Percentiles rank a stretch among this genome's conserved stretches.
Conservation (phyloP, 2,888 invertebrate species). For the Catocala fraxini region DNA sequence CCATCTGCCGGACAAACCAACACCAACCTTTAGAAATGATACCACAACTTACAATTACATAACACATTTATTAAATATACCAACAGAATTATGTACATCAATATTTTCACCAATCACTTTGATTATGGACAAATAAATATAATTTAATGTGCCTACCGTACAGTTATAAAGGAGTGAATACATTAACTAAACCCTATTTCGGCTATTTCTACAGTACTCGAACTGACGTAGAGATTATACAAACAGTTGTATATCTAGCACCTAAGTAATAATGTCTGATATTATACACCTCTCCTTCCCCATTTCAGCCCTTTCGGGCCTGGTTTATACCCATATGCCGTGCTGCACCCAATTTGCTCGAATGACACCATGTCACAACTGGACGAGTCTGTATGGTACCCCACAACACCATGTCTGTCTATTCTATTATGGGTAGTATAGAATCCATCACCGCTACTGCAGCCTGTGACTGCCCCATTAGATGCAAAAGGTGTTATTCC, state of each 20-base stretch:
- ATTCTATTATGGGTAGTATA: background rate
- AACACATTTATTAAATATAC: slow-evolving; percentile 39
- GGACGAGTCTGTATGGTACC: background rate
- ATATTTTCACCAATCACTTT: slow-evolving; percentile 2
- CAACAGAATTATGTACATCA: slow-evolving; percentile 35
- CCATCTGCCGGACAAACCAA: slow-evolving; percentile 68
- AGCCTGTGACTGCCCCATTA: background rate
- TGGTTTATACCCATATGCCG: slow-evolving; percentile 29
- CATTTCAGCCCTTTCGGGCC: slow-evolving; percentile 40
- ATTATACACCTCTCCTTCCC: slow-evolving; percentile 37
- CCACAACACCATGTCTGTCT: background rate
- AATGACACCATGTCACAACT: slow-evolving; percentile 12
- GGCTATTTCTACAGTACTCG: background rate
- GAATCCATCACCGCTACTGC: background rate
- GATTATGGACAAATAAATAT: slow-evolving; percentile 3
- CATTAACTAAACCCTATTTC: slow-evolving; percentile 24
- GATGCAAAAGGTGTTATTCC: background rate
- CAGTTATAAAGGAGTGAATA: slow-evolving; percentile 20
- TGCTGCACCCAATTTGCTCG: slow-evolving; percentile 29
- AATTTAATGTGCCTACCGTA: slow-evolving; percentile 7
- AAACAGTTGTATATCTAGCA: background rate
- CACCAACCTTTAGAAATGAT: slow-evolving; percentile 43
- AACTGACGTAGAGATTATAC: background rate
- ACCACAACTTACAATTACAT: slow-evolving; percentile 34
- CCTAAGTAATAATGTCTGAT: slow-evolving; percentile 2